Base-by-base conservation (phyloP, 2,888 invertebrate genomes). In the Hydrotaea diabolus region DNA sequence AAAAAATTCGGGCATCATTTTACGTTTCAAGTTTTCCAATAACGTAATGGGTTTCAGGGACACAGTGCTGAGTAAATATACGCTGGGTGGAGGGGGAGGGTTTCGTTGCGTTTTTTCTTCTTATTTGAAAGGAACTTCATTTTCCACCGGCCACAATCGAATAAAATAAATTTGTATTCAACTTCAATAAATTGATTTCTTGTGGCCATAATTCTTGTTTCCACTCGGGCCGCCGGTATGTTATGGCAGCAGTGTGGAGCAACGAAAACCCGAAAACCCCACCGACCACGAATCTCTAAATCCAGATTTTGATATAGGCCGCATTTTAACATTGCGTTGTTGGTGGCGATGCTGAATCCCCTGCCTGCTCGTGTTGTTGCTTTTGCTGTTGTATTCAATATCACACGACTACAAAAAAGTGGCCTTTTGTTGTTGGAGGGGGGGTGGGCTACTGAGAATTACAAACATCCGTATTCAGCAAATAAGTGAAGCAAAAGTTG, bases 141-240 rank as follows among this genome's bases (percentile, higher is more conserved):
- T 36, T 71, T 57, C 26, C 13, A 19, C 7, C 43, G 26, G n/a
- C 77, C 69, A 43, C 77, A 77, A 69, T 49, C 75, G 72, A 73
- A 77, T 80, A 76, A 80, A 80, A 77, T 64, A 80, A 69, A 62
- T 73, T 69, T 57, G 78, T 80, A 79, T 82, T 77, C 36, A 85
- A 77, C 80, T 83, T 82, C 79, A 85, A 87, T 87, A 86, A 87
- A 87, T 86, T 87, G 87, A 86, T 86, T 86, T 86, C 83, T 80
- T 86, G 78, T 86, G 86, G 85, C 85, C 85, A 87, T 87, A 86
- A 87, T 77, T 87, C 86, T 86, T 87, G 84, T 86, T 80, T 78
- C 31, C 31, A 31, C 31, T 66, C 73, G 69, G 73, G 71, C 59
- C 59, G 53, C 66, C 74, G 66, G 73, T 81, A 62, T 81, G 69